Evolutionary conservation across 2,113 vertebrate species (phyloP).

Genomic region (Eudyptes chrysolophus): DNA sequence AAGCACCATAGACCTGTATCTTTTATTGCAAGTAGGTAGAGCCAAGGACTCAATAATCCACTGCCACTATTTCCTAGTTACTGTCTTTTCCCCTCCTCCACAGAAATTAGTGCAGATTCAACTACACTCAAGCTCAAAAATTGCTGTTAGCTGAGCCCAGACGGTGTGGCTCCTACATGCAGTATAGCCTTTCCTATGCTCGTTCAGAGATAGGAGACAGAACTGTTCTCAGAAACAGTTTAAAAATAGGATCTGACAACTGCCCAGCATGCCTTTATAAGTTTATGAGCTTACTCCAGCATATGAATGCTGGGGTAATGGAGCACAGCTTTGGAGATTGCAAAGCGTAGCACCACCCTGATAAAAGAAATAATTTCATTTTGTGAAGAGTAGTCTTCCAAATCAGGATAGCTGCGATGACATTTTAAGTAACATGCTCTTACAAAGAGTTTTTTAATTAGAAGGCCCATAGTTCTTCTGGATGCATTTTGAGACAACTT

Average conservation of each 20-base stretch:
- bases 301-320: background rate
- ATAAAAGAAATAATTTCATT: background rate
- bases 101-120: background rate
- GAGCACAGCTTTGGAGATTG: background rate
- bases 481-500: background rate
- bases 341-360: background rate
- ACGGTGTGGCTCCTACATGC: slow-evolving; percentile 18
- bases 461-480: background rate
- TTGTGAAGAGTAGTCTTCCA: background rate
- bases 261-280: slow-evolving; percentile 40
- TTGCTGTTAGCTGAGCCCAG: background rate
- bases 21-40: background rate
- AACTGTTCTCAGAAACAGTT: slow-evolving; percentile 51
- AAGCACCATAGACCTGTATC: background rate
- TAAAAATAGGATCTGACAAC: slow-evolving; percentile 62
- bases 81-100: accelerated
- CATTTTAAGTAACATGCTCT: background rate
- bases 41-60: background rate
- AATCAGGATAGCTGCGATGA: background rate
- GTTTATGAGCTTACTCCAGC: background rate
- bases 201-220: slow-evolving; percentile 5
- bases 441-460: background rate
- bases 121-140: background rate
- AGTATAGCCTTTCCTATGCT: background rate
- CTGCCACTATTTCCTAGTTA: background rate